Evolutionary conservation across 2,888 invertebrate genomes (phyloP).

Genomic region (Papilio protenor): DNA sequence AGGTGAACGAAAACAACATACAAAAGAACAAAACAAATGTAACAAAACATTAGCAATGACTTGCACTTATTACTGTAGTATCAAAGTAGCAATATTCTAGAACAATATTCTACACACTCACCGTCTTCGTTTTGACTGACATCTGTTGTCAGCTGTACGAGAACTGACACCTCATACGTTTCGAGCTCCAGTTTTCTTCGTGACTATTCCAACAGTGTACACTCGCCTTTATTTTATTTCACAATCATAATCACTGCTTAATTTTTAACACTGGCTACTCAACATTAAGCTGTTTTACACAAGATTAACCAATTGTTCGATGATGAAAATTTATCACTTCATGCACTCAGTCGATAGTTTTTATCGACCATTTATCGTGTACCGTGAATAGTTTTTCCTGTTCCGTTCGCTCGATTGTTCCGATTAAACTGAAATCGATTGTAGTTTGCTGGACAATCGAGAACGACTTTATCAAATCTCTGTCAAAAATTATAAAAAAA

Average conservation of each 20-base stretch:
- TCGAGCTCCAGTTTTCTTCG: conserved; percentile 81
- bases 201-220: conserved; percentile 44
- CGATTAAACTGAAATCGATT: conserved; percentile 36
- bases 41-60: conserved; percentile 11
- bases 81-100: neutral
- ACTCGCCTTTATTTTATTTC: conserved; percentile 39
- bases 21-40: neutral
- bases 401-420: conserved; percentile 44
- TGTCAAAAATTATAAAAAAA: neutral
- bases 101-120: conserved; percentile 58
- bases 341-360: conserved; percentile 47
- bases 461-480: conserved; percentile 34
- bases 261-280: conserved; percentile 3
- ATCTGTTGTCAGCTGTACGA: conserved; percentile 84
- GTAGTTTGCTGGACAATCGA: conserved; percentile 34
- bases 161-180: conserved; percentile 83
- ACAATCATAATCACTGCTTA: conserved; percentile 43
- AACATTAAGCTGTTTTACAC: neutral
- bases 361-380: conserved; percentile 46
- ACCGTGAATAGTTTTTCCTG: conserved; percentile 48
- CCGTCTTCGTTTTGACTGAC: conserved; percentile 78
- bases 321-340: conserved; percentile 45
- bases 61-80: neutral
- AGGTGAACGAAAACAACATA: neutral
- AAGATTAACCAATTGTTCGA: conserved; percentile 34